A percentile compares a stretch with the other conserved stretches of the same genome.
These are phyloP conservation scores for Acleris holmiana DNA, from an alignment of 2,888 invertebrate genomes.

Conservation along the genomic window DNA sequence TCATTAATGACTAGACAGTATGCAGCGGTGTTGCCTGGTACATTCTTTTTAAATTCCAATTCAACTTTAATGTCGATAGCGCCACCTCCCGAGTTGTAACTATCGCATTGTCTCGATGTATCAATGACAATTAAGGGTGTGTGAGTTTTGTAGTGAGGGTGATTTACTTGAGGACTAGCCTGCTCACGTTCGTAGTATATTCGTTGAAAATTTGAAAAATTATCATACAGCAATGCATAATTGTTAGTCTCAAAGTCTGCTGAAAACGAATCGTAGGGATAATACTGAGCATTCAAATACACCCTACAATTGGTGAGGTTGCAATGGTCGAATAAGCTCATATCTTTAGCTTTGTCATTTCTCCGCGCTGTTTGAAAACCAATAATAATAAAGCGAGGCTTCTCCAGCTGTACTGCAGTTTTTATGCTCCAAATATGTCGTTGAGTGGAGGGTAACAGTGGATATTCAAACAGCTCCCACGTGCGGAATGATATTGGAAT, in stretches of 20 bases:
- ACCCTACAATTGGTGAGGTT: slow-evolving; percentile 17
- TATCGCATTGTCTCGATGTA: slow-evolving; percentile 29
- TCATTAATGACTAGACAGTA: slow-evolving; percentile 32
- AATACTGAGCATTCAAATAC: slow-evolving; percentile 21
- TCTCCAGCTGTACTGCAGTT: slow-evolving; percentile 25
- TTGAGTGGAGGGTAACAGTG: slow-evolving; percentile 6
- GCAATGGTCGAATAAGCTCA: slow-evolving; percentile 34
- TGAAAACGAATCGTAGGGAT: slow-evolving; percentile 21
- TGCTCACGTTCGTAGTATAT: slow-evolving; percentile 17
- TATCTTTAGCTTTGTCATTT: slow-evolving; percentile 24
- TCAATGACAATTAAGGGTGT: slow-evolving; percentile 25
- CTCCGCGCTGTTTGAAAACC: slow-evolving; percentile 27
- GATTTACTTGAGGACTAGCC: slow-evolving; percentile 10
- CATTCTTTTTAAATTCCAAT: slow-evolving; percentile 25
- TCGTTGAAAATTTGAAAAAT: slow-evolving; percentile 25
- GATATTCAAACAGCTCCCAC: slow-evolving; percentile 25
- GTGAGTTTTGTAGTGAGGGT: slow-evolving; percentile 15
- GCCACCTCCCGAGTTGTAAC: slow-evolving; percentile 19
- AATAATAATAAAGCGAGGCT: slow-evolving; percentile 33
- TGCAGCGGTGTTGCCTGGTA: slow-evolving; percentile 17
- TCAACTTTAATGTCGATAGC: slow-evolving; percentile 31
- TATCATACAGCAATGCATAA: slow-evolving; percentile 20
- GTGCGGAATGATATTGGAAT: slow-evolving; percentile 21
- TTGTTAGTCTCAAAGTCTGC: slow-evolving; percentile 8
- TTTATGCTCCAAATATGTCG: slow-evolving; percentile 19